phyloP scores from a whole-genome alignment of 2,797 vertebrate genomes.

The Novumbra hubbsi region DNA sequence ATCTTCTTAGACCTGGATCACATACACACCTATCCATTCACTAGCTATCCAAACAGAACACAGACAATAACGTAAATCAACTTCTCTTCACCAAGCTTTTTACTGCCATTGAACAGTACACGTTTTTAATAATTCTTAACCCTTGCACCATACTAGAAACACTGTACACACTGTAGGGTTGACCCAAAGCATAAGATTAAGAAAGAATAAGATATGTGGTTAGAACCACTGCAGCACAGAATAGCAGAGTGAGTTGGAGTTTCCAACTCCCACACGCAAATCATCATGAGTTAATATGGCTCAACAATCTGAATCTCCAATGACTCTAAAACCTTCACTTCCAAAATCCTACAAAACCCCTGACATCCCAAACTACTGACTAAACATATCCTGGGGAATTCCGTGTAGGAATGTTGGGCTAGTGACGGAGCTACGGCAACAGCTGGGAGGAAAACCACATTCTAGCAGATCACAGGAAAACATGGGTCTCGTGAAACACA shows the following conservation, averaged over 20 bases:
- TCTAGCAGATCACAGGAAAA: constrained; percentile 48
- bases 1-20: no score
- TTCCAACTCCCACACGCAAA: constrained; percentile 65
- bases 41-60: neutral
- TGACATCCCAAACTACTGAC: constrained; percentile 46
- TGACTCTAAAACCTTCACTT: constrained; percentile 51
- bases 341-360: constrained; percentile 22
- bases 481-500: constrained; percentile 24
- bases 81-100: neutral
- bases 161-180: neutral
- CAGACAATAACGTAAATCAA: neutral
- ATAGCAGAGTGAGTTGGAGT: constrained; percentile 66
- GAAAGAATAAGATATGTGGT: neutral
- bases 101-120: neutral
- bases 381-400: constrained; percentile 72
- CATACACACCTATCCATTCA: neutral
- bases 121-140: neutral
- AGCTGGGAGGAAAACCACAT: constrained; percentile 62
- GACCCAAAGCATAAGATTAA: neutral
- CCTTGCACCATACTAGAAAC: neutral
- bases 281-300: constrained; percentile 58
- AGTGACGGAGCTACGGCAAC: constrained; percentile 65
- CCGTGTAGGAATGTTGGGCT: constrained; percentile 64
- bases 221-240: constrained; percentile 19
- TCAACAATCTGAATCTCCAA: constrained; percentile 61